Evolutionary conservation across 2,888 invertebrate species (phyloP).

Genomic region (Andrena trimmerana): DNA sequence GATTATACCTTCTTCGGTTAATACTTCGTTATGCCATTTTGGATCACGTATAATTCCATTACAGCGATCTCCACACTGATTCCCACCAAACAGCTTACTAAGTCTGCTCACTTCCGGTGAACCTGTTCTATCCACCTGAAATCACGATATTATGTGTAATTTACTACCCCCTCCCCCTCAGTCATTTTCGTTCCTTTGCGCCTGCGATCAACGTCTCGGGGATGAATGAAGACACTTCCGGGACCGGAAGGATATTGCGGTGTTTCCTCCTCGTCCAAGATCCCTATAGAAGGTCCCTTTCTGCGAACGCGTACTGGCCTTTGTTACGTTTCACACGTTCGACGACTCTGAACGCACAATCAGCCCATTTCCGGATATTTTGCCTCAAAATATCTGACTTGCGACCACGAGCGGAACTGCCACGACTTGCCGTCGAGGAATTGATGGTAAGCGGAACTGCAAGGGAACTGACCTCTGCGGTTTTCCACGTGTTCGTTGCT

Average conservation of each 20-base stretch:
- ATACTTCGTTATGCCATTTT: neutral
- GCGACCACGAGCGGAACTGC: neutral
- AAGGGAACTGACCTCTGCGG: conserved; percentile 34
- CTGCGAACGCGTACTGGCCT: conserved; percentile 57
- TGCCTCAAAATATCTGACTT: neutral
- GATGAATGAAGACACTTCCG: conserved; percentile 7
- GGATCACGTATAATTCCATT: neutral
- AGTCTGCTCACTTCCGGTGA: conserved; percentile 53
- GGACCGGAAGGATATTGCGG: conserved; percentile 78
- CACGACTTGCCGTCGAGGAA: conserved; percentile 15
- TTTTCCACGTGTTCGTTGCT: conserved; percentile 14
- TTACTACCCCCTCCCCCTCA: neutral
- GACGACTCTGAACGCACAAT: conserved; percentile 10
- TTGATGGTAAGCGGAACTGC: conserved; percentile 35
- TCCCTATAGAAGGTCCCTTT: conserved; percentile 11
- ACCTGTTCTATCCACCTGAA: conserved; percentile 32
- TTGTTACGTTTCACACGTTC: conserved; percentile 37
- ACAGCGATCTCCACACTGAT: too few relatives aligned
- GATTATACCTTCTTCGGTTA: conserved; percentile 14
- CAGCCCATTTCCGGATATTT: conserved; percentile 17
- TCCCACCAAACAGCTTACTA: conserved; percentile 11
- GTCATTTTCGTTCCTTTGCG: neutral
- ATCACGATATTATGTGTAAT: conserved; percentile 43
- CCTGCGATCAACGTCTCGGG: neutral
- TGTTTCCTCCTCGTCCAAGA: conserved; percentile 60